A percentile compares a stretch with the other conserved stretches of the same genome.
These are phyloP conservation scores for Rhimphoctona megacephalus DNA, from an alignment of 2,888 invertebrate species.

Conservation along the genomic window DNA sequence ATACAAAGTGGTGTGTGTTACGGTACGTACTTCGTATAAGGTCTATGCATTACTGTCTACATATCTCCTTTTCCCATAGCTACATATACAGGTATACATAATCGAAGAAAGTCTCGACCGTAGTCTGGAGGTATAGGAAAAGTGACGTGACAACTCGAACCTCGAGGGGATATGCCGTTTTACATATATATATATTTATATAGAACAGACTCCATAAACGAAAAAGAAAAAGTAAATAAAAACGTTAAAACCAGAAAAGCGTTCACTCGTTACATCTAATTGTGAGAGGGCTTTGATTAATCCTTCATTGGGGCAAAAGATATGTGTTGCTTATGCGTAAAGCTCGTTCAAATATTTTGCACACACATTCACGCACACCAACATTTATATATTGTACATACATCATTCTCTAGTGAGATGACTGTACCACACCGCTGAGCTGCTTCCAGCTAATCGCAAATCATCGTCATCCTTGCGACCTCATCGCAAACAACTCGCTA, in stretches of 20 bases:
- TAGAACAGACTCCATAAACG: not conserved
- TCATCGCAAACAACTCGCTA: constrained; percentile 67
- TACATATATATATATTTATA: constrained; percentile 17
- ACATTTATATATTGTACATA: not conserved
- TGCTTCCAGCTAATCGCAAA: constrained; percentile 70
- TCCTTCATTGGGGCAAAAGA: constrained; percentile 56
- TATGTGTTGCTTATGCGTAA: constrained; percentile 37
- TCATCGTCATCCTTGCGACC: constrained; percentile 68
- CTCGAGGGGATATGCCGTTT: constrained; percentile 40
- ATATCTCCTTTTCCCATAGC: constrained; percentile 23
- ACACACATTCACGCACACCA: constrained; percentile 11
- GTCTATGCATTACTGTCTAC: not conserved
- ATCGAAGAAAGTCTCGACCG: constrained; percentile 54
- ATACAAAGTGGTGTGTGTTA: constrained; percentile 67
- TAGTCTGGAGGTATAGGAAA: constrained; percentile 56
- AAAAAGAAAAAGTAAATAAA: constrained; percentile 20
- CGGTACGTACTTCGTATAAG: constrained; percentile 29
- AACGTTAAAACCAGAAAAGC: constrained; percentile 40
- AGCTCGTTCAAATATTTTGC: constrained; percentile 20
- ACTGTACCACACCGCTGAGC: constrained; percentile 41
- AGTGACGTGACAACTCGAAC: constrained; percentile 66
- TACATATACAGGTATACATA: constrained; percentile 32
- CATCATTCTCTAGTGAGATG: constrained; percentile 37
- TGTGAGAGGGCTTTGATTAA: constrained; percentile 67
- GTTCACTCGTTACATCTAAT: constrained; percentile 67